A percentile compares a stretch with the other conserved stretches of the same genome.
Conservation (phyloP, 1,140 invertebrate genomes). For the Diachasmimorpha longicaudata region DNA sequence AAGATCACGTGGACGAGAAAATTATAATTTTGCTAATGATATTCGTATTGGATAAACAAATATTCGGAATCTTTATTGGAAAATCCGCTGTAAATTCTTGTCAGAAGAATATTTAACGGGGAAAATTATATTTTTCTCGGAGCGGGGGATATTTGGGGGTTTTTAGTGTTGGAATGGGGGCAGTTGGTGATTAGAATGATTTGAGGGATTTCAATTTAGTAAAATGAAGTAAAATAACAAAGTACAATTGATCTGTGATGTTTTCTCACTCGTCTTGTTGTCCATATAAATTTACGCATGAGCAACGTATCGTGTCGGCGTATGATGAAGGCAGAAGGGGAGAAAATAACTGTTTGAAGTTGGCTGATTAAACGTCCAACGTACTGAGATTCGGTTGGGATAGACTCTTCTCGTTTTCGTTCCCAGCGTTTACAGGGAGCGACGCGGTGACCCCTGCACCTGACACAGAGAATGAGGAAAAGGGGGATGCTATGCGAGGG, state of each 20-base stretch:
- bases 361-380: slow-evolving; percentile 54
- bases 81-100: too few relatives aligned
- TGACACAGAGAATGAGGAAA: slow-evolving; percentile 34
- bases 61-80: too few relatives aligned
- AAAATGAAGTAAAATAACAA: neutral
- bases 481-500: slow-evolving; percentile 9
- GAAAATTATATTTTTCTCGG: too few relatives aligned
- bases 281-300: neutral
- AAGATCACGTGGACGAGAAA: too few relatives aligned
- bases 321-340: neutral
- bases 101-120: too few relatives aligned
- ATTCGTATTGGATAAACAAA: too few relatives aligned
- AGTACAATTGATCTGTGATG: neutral
- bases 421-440: slow-evolving; percentile 38
- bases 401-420: slow-evolving; percentile 33
- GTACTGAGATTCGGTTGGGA: slow-evolving; percentile 28
- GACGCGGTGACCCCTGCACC: slow-evolving; percentile 43
- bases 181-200: too few relatives aligned
- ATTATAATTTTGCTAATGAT: too few relatives aligned
- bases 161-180: too few relatives aligned
- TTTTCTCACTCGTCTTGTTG: neutral
- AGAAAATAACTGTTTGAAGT: slow-evolving; percentile 39
- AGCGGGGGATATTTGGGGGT: too few relatives aligned
- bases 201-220: too few relatives aligned
- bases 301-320: neutral